phyloP scores from a whole-genome alignment of 2,888 invertebrate genomes.

The Cheilosia variabilis region DNA sequence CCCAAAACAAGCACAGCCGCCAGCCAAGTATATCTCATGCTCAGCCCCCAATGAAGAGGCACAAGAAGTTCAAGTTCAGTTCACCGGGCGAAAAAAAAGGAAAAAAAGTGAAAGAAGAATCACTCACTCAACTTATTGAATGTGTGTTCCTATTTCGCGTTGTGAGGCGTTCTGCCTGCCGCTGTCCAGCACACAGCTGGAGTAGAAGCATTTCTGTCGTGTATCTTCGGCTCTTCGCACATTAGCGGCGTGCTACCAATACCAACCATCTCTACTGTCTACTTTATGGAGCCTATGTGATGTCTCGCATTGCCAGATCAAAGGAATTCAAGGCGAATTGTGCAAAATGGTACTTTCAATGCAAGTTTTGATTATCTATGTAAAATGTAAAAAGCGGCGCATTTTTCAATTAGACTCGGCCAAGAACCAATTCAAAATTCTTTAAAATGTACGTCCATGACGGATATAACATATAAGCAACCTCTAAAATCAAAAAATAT shows the following conservation, averaged over 20 bases:
- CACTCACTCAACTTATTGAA: constrained; percentile 69
- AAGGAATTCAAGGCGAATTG: not conserved
- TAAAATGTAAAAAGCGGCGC: too few species aligned
- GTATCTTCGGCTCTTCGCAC: constrained; percentile 5
- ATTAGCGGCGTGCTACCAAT: constrained; percentile 5
- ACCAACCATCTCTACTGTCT: not conserved
- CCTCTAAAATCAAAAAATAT: too few species aligned
- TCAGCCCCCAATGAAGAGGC: constrained; percentile 73
- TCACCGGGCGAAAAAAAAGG: constrained; percentile 48
- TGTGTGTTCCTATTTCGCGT: constrained; percentile 40
- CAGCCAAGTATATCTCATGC: constrained; percentile 48
- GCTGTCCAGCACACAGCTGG: constrained; percentile 36
- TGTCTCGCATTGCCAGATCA: constrained; percentile 12
- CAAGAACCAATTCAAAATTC: too few species aligned
- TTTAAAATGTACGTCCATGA: too few species aligned
- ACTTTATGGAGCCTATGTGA: constrained; percentile 1
- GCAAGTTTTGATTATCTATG: too few species aligned
- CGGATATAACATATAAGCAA: too few species aligned
- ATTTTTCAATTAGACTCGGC: too few species aligned
- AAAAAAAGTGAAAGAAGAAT: constrained; percentile 39
- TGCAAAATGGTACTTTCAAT: too few species aligned
- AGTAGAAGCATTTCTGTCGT: constrained; percentile 29
- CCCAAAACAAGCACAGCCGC: constrained; percentile 65
- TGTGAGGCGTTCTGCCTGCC: not conserved
- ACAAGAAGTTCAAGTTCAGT: constrained; percentile 76